Evolutionary conservation across 35 echinoderm and acorn worm genomes (phyloP), one percentile per base, ranked within the genome.

Genomic region (Ophioderma brevispina): DNA sequence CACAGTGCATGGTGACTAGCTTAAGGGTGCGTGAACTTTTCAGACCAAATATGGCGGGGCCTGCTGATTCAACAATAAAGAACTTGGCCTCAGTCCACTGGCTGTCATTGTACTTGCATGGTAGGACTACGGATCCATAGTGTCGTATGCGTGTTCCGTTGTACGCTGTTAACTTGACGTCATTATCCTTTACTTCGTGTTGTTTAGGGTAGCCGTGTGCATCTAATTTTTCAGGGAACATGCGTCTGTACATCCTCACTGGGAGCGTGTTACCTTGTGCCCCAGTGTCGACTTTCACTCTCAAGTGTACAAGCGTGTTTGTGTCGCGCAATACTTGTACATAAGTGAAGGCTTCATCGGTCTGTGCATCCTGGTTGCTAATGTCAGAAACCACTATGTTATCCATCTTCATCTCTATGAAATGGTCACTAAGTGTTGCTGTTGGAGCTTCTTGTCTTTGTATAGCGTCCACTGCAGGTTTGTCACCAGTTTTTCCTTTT

Each of bases 211-310:
- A n/a, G n/a, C 89, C 81, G 13, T 78, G 25, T 23, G 80, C 37
- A 55, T 85, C 81, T 37, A 91, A 11, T 78, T 85, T 78, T 37
- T 78, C 81, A 18, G 82, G 81, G 30, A 39, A 91, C 46, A 91
- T 91, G 13, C 76, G 34, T 35, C 80, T 87, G 40, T 42, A 85
- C 38, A 59, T 91, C 1, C 89, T 18, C 32, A 91, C 11, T 77
- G 82, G 81, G 8, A 76, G 31, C 25, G 63, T 85, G 39, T 85
- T 91, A 38, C 82, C 89, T 39, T 33, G 10, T 33, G 38, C 70
- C 11, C 81, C 32, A 13, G 70, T 91, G 89, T 91, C 50, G 32
- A 64, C 38, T 63, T 79, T 79, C 39, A 55, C 64, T 23, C 14
- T 31, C 31, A 40, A 42, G 39, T 83, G 39, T 23, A 40, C 40